Base-by-base conservation (phyloP, 2,888 invertebrate genomes). In the Rhimphoctona megacephalus region DNA sequence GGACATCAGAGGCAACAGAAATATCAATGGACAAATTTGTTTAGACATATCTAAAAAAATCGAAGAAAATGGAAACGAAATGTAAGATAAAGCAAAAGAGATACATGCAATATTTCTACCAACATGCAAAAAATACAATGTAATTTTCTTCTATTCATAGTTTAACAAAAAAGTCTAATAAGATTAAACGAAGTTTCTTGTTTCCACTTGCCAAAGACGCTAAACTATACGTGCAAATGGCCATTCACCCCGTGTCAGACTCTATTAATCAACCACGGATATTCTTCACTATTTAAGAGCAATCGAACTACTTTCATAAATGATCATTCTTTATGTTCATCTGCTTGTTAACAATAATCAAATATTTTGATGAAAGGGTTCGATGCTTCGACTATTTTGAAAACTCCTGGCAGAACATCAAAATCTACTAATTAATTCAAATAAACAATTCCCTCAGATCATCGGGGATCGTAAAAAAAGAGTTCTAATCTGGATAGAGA, bases 311-410 rank as follows among this genome's bases (percentile, higher is more conserved):
- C 0, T 43, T 46, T 17, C 19, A n/a, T 7, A 5, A 19, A 7
- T n/a, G 5, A 49, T 49, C 19, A 1, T 19, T n/a, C 49, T 7
- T n/a, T 19, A 49, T 5, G 76, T 70, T 70, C 36, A 77, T 57
- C 46, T 22, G 46, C 76, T 49, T 49, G 69, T 36, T 25, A 25
- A 43, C 25, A 17, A 61, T 22, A 69, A 39, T 9, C 30, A 83
- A 86, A 83, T 78, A 81, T 81, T 82, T 46, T 76, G 77, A 85
- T 83, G 83, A 64, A 85, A 64, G 66, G 43, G 81, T 73, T 89
- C 78, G 73, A 79, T 77, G 85, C 88, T 87, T 88, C 83, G 86
- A 89, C 87, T 83, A 85, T 87, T 83, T 86, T 66, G n/a, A 49
- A 39, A 39, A 43, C 5, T 22, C 22, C 39, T 64, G 0, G 14